Base-by-base conservation (phyloP, 2,888 invertebrate species). In the Mellilla xanthometata region DNA sequence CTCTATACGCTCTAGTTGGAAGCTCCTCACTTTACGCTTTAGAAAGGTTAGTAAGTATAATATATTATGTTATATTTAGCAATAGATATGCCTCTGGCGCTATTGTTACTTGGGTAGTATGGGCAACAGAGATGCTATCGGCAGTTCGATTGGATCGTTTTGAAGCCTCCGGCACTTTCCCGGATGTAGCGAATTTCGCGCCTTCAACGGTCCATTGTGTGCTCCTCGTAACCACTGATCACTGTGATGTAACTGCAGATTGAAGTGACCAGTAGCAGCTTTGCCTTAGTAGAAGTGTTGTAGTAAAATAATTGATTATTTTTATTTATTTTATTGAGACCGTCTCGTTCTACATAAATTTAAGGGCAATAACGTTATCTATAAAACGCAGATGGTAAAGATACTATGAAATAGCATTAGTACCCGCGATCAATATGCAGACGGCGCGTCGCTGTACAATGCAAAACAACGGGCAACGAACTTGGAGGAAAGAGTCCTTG, bases 381-480 rank as follows among this genome's bases (percentile, higher is more conserved):
- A n/a, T 26, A 39, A 44, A 36, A 33, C 15, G 13, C 19, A 39
- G 38, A 46, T 39, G 2, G 27, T 36, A 46, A 24, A 62, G 44
- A 62, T 55, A 24, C 7, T 8, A 50, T 32, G 43, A 52, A 49
- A 57, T 45, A 48, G 59, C 40, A 57, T 51, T 52, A 62, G 54
- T 58, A 52, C 35, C 33, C 41, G 33, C 50, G 54, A 78, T 86
- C 77, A 78, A 68, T 76, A 87, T 87, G 84, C 88, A 81, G 83
- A 80, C 84, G 57, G 45, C 67, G 80, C 68, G 81, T 78, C 68
- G 66, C 65, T 49, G 56, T 66, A 65, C 71, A 66, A 77, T 79
- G 82, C 82, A 75, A 81, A 81, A 81, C 80, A 80, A 72, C 76
- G 62, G 87, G 78, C 88, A 85, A 76, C 79, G 87, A 87, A 83